These are phyloP conservation scores for chimpanzee (Pan troglodytes) DNA, from an alignment of 2,113 vertebrate genomes.

Conservation along the genomic window NHGRI_mPanTro3-v2.1_pri NC_072407.2:112703001-112703500, in stretches of 20 bases:
- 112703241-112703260: slow-evolving; percentile 5
- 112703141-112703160: background rate
- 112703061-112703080: background rate
- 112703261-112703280: background rate
- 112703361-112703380: background rate
- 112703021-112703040: background rate
- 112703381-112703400: background rate
- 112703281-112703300: background rate
- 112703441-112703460: background rate
- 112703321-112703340: background rate
- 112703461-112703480: background rate
- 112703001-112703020: slow-evolving; percentile 10
- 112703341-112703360: background rate
- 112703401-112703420: background rate
- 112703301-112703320: background rate
- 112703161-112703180: background rate
- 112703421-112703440: background rate
- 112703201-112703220: background rate
- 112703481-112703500: slow-evolving; percentile 27
- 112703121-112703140: background rate
- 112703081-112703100: background rate
- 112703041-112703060: background rate
- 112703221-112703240: background rate
- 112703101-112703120: background rate
- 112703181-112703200: background rate